Evolutionary conservation across 2,797 vertebrate genomes (phyloP), one percentile per base, ranked within the genome.

Genomic region (Pangasius krempfi): DNA sequence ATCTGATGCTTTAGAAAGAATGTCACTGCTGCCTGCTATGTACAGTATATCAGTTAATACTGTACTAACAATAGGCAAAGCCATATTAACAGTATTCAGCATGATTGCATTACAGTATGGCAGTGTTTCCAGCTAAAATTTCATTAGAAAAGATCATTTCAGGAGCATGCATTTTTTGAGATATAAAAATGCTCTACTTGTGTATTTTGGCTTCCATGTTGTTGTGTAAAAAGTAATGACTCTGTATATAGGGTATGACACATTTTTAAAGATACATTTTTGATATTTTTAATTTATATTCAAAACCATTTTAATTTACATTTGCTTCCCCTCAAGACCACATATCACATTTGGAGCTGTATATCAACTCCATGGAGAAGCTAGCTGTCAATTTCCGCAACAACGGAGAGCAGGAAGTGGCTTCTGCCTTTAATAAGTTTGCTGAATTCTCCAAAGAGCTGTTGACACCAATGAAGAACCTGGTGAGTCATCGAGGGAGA

Each of bases 391-490:
- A 96, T 94, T 97, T 96, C 91, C 94, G 93, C 89, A 96, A 94
- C 86, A 96, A 95, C 5, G 96, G 96, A 56, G 97, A 97, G 86
- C 75, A 93, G 0, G 95, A 96, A 90, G 94, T 97, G 22, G 96
- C 96, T 78, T 95, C 94, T 0, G 95, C 96, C 64, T 97, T 97
- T 91, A 96, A 94, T 80, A 96, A 94, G 68, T 95, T 97, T 30
- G 96, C 97, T 0, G 95, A 97, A 87, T 96, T 96, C 90, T 97
- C 96, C 37, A 95, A 93, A 94, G 96, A 97, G 60, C 93, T 97
- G 4, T 92, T 97, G 84, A 94, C 92, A 0, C 96, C 96, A 10
- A 94, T 97, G 93, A 97, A 96, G 92, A 96, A 96, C 89, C 91
- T 97, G 96, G 97, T 95, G 93, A 91, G 94, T 83, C 52, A 68